These are phyloP conservation scores for Zootoca vivipara DNA, from an alignment of 2,113 vertebrate genomes.

Conservation along the genomic window DNA sequence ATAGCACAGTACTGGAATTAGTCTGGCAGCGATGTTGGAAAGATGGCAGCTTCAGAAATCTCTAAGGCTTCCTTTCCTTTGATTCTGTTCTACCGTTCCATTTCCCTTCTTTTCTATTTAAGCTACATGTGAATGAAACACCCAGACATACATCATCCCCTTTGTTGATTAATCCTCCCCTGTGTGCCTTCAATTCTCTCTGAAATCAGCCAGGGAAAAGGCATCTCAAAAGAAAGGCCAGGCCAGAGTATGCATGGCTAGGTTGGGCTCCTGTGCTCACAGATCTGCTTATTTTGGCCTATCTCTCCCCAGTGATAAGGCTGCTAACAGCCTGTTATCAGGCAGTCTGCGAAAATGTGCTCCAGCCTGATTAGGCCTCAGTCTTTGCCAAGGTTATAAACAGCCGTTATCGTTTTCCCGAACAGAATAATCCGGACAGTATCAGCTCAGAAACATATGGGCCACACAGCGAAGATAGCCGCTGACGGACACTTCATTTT, in stretches of 20 bases:
- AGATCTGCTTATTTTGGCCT: slow-evolving; percentile 88
- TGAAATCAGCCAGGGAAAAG: slow-evolving; percentile 65
- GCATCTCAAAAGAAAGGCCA: slow-evolving; percentile 89
- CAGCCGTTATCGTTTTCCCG: slow-evolving; percentile 95
- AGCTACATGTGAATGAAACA: slow-evolving; percentile 44
- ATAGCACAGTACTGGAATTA: background rate
- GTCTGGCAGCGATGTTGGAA: background rate
- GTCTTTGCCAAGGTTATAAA: slow-evolving; percentile 99
- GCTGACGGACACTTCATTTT: slow-evolving; percentile 96
- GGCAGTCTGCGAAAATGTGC: slow-evolving; percentile 95
- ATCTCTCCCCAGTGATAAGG: slow-evolving; percentile 92
- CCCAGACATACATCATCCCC: slow-evolving; percentile 41
- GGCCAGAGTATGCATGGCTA: slow-evolving; percentile 76
- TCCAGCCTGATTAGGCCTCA: slow-evolving; percentile 97
- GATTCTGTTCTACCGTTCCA: slow-evolving; percentile 50
- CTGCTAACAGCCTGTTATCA: slow-evolving; percentile 95
- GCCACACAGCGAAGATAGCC: slow-evolving; percentile 95
- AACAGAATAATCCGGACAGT: slow-evolving; percentile 97
- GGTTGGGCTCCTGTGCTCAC: slow-evolving; percentile 77
- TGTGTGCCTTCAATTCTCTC: slow-evolving; percentile 50
- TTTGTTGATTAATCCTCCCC: slow-evolving; percentile 59
- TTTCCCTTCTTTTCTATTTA: slow-evolving; percentile 47
- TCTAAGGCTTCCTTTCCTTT: slow-evolving; percentile 3
- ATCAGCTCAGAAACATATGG: slow-evolving; percentile 99
- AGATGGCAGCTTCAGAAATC: background rate